Conservation (phyloP, 2,888 invertebrate genomes). For the Notodonta dromedarius region DNA sequence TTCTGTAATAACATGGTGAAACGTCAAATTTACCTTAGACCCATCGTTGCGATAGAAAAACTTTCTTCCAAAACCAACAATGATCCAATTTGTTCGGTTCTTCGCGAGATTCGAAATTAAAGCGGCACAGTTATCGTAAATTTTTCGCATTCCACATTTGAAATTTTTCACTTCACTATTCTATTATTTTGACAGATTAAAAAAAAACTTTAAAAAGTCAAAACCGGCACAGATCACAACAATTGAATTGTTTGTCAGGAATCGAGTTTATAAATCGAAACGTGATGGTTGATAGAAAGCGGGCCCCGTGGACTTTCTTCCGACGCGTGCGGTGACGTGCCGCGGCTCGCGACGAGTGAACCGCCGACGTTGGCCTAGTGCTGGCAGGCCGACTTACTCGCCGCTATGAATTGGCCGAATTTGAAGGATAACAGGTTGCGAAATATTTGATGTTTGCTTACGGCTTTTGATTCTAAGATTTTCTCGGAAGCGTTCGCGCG, state of each 20-base stretch:
- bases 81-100: slow-evolving; percentile 18
- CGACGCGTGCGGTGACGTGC: slow-evolving; percentile 72
- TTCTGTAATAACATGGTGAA: neutral
- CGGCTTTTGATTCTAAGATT: too few species aligned
- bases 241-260: slow-evolving; percentile 30
- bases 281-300: slow-evolving; percentile 73
- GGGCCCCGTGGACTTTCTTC: slow-evolving; percentile 66
- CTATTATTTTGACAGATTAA: slow-evolving; percentile 11
- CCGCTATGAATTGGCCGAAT: slow-evolving; percentile 35
- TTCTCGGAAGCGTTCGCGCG: too few species aligned
- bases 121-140: slow-evolving; percentile 13
- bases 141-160: slow-evolving; percentile 29
- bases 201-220: slow-evolving; percentile 4
- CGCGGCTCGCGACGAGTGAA: slow-evolving; percentile 65
- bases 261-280: slow-evolving; percentile 39
- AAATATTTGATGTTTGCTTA: neutral
- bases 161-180: slow-evolving; percentile 48
- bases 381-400: slow-evolving; percentile 46
- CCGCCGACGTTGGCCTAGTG: slow-evolving; percentile 48
- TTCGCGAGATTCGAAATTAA: slow-evolving; percentile 7
- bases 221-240: slow-evolving; percentile 13
- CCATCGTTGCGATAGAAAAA: slow-evolving; percentile 57
- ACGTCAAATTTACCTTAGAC: slow-evolving; percentile 59
- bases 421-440: slow-evolving; percentile 8
- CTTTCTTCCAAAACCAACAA: slow-evolving; percentile 33